These are phyloP conservation scores for Syngnathus scovelli DNA, from an alignment of 2,113 vertebrate species.

Conservation along the genomic window DNA sequence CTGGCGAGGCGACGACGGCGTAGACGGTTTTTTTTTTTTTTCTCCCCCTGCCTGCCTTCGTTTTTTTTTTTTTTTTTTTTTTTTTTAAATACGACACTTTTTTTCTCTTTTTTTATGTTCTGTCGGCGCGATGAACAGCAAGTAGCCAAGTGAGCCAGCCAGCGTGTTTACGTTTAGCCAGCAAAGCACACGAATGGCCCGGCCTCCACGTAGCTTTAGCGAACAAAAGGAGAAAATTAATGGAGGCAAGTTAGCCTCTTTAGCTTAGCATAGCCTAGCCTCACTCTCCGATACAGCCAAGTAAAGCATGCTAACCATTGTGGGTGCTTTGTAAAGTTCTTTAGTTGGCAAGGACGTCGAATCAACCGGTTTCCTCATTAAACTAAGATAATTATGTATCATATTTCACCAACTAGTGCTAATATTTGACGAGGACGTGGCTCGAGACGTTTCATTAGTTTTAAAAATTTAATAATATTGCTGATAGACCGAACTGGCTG, in stretches of 20 bases:
- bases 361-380: neutral
- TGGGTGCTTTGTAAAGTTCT: constrained; percentile 21
- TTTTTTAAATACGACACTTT: constrained; percentile 66
- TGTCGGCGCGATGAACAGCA: constrained; percentile 59
- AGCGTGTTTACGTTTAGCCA: constrained; percentile 45
- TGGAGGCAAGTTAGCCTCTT: constrained; percentile 62
- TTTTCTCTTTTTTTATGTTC: constrained; percentile 69
- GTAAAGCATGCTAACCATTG: constrained; percentile 34
- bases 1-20: constrained; percentile 56
- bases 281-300: constrained; percentile 20
- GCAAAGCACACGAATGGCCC: constrained; percentile 26
- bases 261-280: constrained; percentile 17
- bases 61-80: constrained; percentile 55
- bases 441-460: neutral
- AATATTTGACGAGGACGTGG: neutral
- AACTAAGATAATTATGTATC: neutral
- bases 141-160: constrained; percentile 57
- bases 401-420: neutral
- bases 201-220: constrained; percentile 56
- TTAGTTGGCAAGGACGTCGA: neutral
- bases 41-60: constrained; percentile 10
- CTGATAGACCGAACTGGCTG: neutral
- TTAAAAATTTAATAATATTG: neutral
- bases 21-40: constrained; percentile 63
- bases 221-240: constrained; percentile 70